Conservation (phyloP, 2,888 invertebrate genomes). For the Bugula neritina region DNA sequence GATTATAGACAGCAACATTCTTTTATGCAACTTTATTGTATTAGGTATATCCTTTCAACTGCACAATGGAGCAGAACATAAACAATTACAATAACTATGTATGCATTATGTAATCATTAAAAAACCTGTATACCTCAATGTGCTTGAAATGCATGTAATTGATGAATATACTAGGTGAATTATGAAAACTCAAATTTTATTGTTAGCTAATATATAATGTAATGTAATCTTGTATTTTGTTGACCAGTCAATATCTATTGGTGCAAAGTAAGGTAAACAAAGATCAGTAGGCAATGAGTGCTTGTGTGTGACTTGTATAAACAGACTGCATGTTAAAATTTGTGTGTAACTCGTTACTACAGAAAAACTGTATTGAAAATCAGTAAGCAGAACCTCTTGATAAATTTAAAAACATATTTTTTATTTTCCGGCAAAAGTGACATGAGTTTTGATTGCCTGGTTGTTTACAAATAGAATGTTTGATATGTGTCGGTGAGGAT, state of each 20-base stretch:
- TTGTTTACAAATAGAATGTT: not conserved
- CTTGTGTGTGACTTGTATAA: not conserved
- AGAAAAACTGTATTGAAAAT: no score
- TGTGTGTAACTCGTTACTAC: no score
- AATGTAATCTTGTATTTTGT: no score
- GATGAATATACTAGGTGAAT: no score
- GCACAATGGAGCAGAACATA: not conserved
- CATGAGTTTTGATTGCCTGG: not conserved
- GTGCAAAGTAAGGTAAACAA: not conserved
- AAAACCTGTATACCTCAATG: no score
- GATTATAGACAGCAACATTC: not conserved
- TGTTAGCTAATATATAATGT: no score
- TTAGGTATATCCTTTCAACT: not conserved
- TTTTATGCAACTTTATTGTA: not conserved
- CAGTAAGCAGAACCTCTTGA: no score
- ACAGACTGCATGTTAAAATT: not conserved
- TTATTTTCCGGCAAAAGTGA: not conserved
- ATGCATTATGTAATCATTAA: not conserved
- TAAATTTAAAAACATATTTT: not conserved
- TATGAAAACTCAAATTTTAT: no score
- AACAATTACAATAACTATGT: not conserved
- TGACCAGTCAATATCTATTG: not conserved
- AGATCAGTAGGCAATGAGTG: not conserved
- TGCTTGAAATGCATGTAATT: no score
- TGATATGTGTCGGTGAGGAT: no score